Evolutionary conservation across 2,113 vertebrate species (phyloP), one percentile per base, ranked within the genome.

Genomic region (Mobula birostris): DNA sequence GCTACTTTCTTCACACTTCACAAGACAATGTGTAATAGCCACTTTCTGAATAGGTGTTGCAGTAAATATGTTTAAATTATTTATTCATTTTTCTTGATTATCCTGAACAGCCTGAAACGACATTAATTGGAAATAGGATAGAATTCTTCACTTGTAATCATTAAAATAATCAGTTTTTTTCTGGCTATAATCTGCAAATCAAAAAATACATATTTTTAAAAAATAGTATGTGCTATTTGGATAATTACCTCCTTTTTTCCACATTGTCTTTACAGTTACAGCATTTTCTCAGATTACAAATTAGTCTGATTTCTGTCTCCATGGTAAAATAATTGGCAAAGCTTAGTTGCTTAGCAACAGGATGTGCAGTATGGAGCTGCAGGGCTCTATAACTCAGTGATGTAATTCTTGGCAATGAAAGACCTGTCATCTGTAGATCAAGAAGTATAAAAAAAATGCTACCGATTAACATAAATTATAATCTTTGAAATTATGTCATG

Each of bases 291-390:
- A 95, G 95, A 96, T 95, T 95, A 95, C 96, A 96, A 96, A 96
- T 96, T 94, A 94, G 95, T 96, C 96, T 56, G 72, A 96, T 95
- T 95, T 95, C 94, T 0, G 97, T 98, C 98, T 98, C 98, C 96
- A 94, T 98, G 97, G 97, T 95, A 97, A 98, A 97, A 95, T 95
- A 96, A 94, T 97, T 98, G 97, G 97, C 97, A 96, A 96, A 95
- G 95, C 94, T 36, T 66, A 96, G 98, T 99, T 99, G 98, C 98
- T 98, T 98, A 97, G 98, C 95, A 98, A 98, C 98, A 96, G 97
- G 95, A 96, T 97, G 96, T 97, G 96, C 97, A 24, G 96, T 97
- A 98, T 96, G 96, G 97, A 96, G 96, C 96, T 95, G 93, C 96
- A 95, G 96, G 97, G 96, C 96, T 72, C 95, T 96, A 96, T 97